A percentile compares a stretch with the other conserved stretches of the same genome.
phyloP scores from a whole-genome alignment of 2,797 vertebrate genomes.

The Sebastes baramenuke region DNA sequence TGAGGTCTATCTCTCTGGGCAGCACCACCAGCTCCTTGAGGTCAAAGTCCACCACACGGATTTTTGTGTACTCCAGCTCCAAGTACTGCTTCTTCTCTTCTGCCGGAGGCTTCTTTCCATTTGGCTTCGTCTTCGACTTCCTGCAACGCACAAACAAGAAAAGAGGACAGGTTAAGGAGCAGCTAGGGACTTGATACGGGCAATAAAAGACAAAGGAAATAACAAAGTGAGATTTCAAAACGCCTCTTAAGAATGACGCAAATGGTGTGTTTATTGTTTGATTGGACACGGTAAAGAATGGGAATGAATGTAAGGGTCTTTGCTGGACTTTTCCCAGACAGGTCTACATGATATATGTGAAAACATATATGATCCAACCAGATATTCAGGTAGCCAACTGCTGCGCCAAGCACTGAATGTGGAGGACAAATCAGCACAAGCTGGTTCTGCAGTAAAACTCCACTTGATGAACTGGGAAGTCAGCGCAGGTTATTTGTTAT shows the following conservation, averaged over 20 bases:
- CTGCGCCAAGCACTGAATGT: background rate
- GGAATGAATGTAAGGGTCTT: background rate
- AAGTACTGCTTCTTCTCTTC: slow-evolving; percentile 98
- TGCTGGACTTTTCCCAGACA: background rate
- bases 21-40: slow-evolving; percentile 97
- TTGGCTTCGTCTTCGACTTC: slow-evolving; percentile 99
- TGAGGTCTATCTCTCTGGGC: slow-evolving; percentile 97
- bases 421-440: background rate
- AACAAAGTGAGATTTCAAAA: background rate
- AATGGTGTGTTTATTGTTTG: background rate
- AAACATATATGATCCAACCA: background rate
- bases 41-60: slow-evolving; percentile 94
- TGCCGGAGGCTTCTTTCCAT: slow-evolving; percentile 93
- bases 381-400: background rate
- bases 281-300: background rate
- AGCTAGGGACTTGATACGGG: background rate
- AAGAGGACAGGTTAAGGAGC: background rate
- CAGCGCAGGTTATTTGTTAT: background rate
- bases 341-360: background rate
- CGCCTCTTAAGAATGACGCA: background rate
- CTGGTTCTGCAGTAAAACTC: background rate
- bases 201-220: background rate
- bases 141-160: slow-evolving; percentile 71
- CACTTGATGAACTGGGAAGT: background rate
- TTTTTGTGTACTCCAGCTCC: slow-evolving; percentile 93